A percentile compares a stretch with the other conserved stretches of the same genome.
Evolutionary conservation across 92 coral and sea anemone genomes (phyloP).

Genomic region (Porites divaricata): DNA sequence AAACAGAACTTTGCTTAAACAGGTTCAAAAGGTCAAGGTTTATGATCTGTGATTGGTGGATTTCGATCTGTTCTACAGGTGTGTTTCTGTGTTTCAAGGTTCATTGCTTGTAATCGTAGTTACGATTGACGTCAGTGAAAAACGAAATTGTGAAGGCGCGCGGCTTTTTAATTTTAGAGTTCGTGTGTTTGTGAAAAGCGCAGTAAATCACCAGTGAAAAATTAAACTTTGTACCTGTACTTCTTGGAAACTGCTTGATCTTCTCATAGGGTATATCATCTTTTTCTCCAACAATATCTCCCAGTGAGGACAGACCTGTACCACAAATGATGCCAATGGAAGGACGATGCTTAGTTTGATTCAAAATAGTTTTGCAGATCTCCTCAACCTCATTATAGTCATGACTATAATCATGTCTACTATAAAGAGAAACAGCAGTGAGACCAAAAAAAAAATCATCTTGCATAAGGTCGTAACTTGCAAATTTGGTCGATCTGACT

Average conservation of each 20-base stretch:
- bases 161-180: too few species aligned
- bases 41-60: too few species aligned
- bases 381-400: conserved; percentile 69
- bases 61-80: too few species aligned
- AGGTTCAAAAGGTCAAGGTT: too few species aligned
- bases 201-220: neutral
- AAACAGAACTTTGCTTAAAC: too few species aligned
- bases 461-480: too few species aligned
- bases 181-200: too few species aligned
- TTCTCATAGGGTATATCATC: conserved; percentile 82
- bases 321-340: conserved; percentile 95
- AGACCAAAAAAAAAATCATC: neutral
- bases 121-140: too few species aligned
- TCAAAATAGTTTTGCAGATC: conserved; percentile 63
- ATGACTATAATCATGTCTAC: conserved; percentile 75
- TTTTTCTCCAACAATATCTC: conserved; percentile 76
- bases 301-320: conserved; percentile 85
- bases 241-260: conserved; percentile 86
- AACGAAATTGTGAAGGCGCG: too few species aligned
- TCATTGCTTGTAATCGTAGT: too few species aligned
- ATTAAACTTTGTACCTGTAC: conserved; percentile 71
- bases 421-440: neutral
- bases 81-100: too few species aligned
- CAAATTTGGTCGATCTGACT: too few species aligned
- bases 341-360: conserved; percentile 89